Base-by-base conservation (phyloP, 2,113 vertebrate species). In the Physeter macrocephalus region DNA sequence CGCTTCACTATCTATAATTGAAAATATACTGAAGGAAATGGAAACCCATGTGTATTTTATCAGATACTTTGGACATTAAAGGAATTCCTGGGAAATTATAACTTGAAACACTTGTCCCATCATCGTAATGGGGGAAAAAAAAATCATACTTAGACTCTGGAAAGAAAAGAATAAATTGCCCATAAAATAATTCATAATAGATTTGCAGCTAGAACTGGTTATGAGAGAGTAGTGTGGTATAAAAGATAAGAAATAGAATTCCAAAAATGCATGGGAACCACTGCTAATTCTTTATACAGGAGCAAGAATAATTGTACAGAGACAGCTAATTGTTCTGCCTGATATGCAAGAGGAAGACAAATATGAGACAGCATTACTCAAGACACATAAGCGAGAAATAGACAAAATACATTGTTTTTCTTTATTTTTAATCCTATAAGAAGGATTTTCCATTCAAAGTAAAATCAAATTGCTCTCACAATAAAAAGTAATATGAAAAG, bases 21-120 rank as follows among this genome's bases (percentile, higher is more conserved):
- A 97, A 98, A 97, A 97, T 93, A 83, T 71, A 93, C 93, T 84
- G 69, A 57, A 96, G 93, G 62, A 97, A 96, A 97, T 94, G 64
- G 96, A 97, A 97, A 95, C 97, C 89, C 94, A 29, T 57, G 89
- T 97, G 95, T 92, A 95, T 97, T 95, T 97, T 98, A 97, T 98
- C 94, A 97, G 96, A 97, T 95, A 69, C 89, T 90, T 94, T 72
- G 86, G 78, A 98, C 93, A 97, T 97, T 93, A 97, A 94, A 98
- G 86, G 86, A 96, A 96, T 97, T 96, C 86, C 80, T 93, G 83
- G 71, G 54, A 96, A 98, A 97, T 88, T 96, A 69, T 93, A 94
- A 97, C 97, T 88, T 93, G 90, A 52, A 97, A 96, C 66, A 94
- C 78, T 88, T 93, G 72, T 92, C 97, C 97, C 2, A 0, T 77